Base-by-base conservation (phyloP, 1,140 invertebrate genomes). In the Eurosta solidaginis region DNA sequence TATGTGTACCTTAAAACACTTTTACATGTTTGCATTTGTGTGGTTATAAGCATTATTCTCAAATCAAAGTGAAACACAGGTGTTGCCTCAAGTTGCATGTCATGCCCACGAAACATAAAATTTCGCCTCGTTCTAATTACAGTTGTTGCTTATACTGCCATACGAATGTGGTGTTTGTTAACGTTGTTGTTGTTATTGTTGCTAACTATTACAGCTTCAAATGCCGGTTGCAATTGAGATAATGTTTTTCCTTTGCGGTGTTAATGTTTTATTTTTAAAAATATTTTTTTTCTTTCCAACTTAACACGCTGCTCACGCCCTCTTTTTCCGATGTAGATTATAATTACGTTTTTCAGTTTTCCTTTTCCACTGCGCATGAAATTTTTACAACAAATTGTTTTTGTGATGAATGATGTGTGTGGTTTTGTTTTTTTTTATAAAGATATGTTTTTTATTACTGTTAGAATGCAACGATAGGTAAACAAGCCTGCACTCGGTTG, bases 41-140 rank as follows among this genome's bases (percentile, higher is more conserved):
- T n/a, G n/a, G 12, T 47, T 47, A n/a, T 3, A n/a, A 47, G 59
- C 1, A 29, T 68, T 42, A 29, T n/a, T n/a, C n/a, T n/a, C n/a
- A n/a, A n/a, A n/a, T 42, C 17, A 36, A 40, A 68, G 40, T 68
- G 59, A 20, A 68, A 68, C 59, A 68, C 59, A 68, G 59, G 59
- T 68, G 59, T 68, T 68, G 59, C 59, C 59, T 14, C 59, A 29
- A 68, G 59, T 68, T 68, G 59, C 59, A 68, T 68, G 59, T 68
- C 59, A 68, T 68, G 59, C 59, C 59, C 59, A 68, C 59, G 59
- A 68, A 68, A 68, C 59, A 68, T 68, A 68, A 40, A 68, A 68
- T 68, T 42, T 68, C 33, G 59, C 59, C 59, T 68, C 59, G 59
- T 68, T 68, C 33, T 68, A 68, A 68, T 68, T 68, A 68, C 59